phyloP scores from a whole-genome alignment of 2,113 vertebrate genomes.

The Nyctereutes procyonoides region DNA sequence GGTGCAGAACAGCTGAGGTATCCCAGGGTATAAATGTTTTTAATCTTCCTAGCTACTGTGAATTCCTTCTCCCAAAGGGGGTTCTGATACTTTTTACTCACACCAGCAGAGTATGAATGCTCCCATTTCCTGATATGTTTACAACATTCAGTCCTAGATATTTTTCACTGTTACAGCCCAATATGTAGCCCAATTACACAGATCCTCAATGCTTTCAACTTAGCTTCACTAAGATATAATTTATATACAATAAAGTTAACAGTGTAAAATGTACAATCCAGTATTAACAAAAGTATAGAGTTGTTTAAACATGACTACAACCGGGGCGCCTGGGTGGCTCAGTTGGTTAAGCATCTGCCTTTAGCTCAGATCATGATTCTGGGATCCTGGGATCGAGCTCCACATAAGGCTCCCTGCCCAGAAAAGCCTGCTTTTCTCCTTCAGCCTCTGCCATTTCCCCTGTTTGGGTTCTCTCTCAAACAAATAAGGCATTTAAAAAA shows the following conservation, averaged over 20 bases:
- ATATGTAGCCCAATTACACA: not conserved
- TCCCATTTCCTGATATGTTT: not conserved
- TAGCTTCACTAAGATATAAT: not conserved
- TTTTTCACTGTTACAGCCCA: not conserved
- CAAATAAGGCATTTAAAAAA: not conserved
- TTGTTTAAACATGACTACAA: not conserved
- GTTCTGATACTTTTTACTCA: not conserved
- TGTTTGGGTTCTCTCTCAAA: no score
- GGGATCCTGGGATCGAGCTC: no score
- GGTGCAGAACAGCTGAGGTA: not conserved
- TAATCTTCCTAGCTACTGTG: not conserved
- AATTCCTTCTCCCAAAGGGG: not conserved
- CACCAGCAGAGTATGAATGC: not conserved
- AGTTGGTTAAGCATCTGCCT: no score
- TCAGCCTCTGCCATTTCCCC: no score
- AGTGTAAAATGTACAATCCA: not conserved
- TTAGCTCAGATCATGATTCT: no score
- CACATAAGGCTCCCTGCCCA: no score
- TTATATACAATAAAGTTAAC: not conserved
- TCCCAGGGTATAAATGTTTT: not conserved
- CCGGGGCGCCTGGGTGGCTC: not conserved
- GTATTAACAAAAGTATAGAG: not conserved
- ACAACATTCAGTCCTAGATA: not conserved
- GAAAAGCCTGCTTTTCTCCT: no score
- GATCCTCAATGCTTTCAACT: not conserved